Evolutionary conservation across 2,888 invertebrate genomes (phyloP), one percentile per base, ranked within the genome.

Genomic region (Amblyjoppa fuscipennis): DNA sequence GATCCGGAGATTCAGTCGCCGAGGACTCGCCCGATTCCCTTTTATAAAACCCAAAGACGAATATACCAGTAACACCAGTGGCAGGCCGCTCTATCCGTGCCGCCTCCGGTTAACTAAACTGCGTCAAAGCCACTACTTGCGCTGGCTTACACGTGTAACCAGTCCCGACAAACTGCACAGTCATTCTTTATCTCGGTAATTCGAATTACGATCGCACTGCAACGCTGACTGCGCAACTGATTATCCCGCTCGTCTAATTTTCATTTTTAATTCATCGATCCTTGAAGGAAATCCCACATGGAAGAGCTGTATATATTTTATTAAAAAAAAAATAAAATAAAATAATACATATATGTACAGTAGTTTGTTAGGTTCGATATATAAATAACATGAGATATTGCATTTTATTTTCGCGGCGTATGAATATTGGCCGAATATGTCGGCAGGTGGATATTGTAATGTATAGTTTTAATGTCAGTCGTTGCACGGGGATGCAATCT

Each of bases 111-210:
- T 38, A 34, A 68, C 38, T 53, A 25, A 64, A 69, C 38, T 70
- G 38, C 56, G 75, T 38, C 75, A 81, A 61, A 79, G 59, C 49
- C 28, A 53, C 49, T 28, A 31, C 49, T 69, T 59, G 51, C 59
- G 61, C 38, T 20, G 41, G 73, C 38, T 83, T 83, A 83, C 83
- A 83, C 83, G 79, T 79, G 80, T 80, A 74, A 69, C 59, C 68
- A 78, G 38, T 83, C 56, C 71, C 82, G 82, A 74, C 49, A 73
- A 13, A 61, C 76, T 64, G 53, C 69, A 61, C 77, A 66, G 61
- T 16, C 6, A 69, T 83, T 79, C 78, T 83, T 79, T 69, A 83
- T 78, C 73, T 38, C 66, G 49, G 70, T 78, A 78, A 78, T 79
- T 74, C 78, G 61, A 53, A 41, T 83, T 78, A 61, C 49, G 38